phyloP scores from a whole-genome alignment of 53 echinoderm and acorn worm species.

The Temnopleurus reevesii region DNA sequence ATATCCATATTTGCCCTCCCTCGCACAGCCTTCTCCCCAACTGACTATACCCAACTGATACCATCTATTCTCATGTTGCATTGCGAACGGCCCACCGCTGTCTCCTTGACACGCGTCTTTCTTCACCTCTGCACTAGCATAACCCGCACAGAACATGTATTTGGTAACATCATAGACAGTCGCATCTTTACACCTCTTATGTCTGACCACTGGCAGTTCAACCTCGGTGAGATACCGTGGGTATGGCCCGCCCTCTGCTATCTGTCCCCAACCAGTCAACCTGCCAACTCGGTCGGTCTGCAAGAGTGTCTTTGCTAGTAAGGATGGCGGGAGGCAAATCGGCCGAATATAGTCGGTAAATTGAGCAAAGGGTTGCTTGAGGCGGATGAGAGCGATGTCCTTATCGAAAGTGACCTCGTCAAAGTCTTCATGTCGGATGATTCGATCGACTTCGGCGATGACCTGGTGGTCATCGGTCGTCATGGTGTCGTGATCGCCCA shows the following conservation, averaged over 20 bases:
- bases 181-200: constrained; percentile 58
- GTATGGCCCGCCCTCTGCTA: constrained; percentile 68
- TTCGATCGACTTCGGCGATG: constrained; percentile 29
- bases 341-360: constrained; percentile 81
- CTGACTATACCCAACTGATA: constrained; percentile 85
- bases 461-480: constrained; percentile 63
- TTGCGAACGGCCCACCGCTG: constrained; percentile 88
- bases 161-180: constrained; percentile 54
- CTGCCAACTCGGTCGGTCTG: constrained; percentile 53
- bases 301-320: constrained; percentile 39
- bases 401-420: constrained; percentile 58
- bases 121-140: constrained; percentile 54
- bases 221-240: constrained; percentile 76
- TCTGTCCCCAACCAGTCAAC: constrained; percentile 76
- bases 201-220: constrained; percentile 64
- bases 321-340: constrained; percentile 72
- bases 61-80: constrained; percentile 64
- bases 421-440: constrained; percentile 60
- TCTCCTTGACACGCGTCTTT: constrained; percentile 91
- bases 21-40: constrained; percentile 93
- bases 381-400: constrained; percentile 81
- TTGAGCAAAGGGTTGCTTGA: constrained; percentile 41
- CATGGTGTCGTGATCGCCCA: constrained; percentile 80
- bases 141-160: constrained; percentile 96
- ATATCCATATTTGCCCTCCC: constrained; percentile 84